A percentile compares a stretch with the other conserved stretches of the same genome.
Conservation (phyloP, 2,113 vertebrate genomes). For the Aegotheles bennettii region DNA sequence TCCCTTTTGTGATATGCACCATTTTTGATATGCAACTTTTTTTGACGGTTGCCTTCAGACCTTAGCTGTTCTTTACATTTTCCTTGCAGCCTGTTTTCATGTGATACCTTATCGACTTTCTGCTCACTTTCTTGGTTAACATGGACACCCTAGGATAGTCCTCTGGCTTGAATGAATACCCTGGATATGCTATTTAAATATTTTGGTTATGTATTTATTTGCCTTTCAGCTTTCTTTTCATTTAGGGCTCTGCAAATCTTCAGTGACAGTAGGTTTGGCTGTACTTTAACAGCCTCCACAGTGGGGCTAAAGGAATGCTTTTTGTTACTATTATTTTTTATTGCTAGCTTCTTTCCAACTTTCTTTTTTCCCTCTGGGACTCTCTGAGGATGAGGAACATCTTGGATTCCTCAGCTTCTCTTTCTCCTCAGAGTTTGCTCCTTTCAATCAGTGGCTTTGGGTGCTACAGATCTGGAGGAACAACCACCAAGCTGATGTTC, state of each 20-base stretch:
- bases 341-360: neutral
- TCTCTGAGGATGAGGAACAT: neutral
- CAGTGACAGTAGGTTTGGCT: neutral
- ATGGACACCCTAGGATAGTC: neutral
- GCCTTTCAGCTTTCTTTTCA: neutral
- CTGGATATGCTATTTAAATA: neutral
- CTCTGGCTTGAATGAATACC: neutral
- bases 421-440: neutral
- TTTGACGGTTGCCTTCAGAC: neutral
- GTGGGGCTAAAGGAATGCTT: neutral
- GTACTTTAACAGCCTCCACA: neutral
- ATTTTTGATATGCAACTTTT: neutral
- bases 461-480: neutral
- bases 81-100: neutral
- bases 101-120: neutral
- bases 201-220: neutral
- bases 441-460: neutral
- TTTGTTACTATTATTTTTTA: neutral
- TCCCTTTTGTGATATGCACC: neutral
- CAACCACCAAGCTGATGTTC: fast-evolving
- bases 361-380: neutral
- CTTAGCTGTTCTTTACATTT: neutral
- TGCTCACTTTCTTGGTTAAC: neutral
- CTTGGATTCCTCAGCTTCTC: neutral
- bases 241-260: neutral